Percentiles rank a stretch among this genome's conserved stretches.
Conservation (phyloP, 1,140 invertebrate genomes). For the Tribolium madens region DNA sequence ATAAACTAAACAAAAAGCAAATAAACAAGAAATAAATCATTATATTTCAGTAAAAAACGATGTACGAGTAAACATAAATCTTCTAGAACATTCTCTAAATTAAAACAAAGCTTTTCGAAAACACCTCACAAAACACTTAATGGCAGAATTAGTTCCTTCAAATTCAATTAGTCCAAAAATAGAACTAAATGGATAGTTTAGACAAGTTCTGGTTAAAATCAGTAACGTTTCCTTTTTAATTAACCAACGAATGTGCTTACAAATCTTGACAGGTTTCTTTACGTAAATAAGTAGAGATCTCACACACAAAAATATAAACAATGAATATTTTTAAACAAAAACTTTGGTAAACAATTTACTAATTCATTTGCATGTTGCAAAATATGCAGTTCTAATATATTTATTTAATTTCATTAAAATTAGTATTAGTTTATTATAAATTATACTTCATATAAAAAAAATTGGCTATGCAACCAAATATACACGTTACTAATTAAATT, state of each 20-base stretch:
- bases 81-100: background rate
- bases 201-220: background rate
- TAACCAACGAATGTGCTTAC: background rate
- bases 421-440: too few relatives aligned
- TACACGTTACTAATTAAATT: background rate
- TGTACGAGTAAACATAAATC: background rate
- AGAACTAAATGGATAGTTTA: background rate
- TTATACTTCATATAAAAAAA: too few relatives aligned
- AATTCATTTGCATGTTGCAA: too few relatives aligned
- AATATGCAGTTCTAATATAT: too few relatives aligned
- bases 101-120: background rate
- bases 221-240: background rate
- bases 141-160: background rate
- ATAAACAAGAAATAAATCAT: background rate
- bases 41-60: too few relatives aligned
- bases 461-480: background rate
- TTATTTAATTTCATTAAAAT: too few relatives aligned
- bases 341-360: too few relatives aligned
- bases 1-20: background rate
- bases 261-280: background rate
- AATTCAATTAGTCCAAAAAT: background rate
- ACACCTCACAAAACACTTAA: background rate
- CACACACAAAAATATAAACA: too few relatives aligned
- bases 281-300: too few relatives aligned
- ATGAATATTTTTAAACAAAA: too few relatives aligned